Base-by-base conservation (phyloP, 1,140 invertebrate species). In the Heliconius hermathena region DNA sequence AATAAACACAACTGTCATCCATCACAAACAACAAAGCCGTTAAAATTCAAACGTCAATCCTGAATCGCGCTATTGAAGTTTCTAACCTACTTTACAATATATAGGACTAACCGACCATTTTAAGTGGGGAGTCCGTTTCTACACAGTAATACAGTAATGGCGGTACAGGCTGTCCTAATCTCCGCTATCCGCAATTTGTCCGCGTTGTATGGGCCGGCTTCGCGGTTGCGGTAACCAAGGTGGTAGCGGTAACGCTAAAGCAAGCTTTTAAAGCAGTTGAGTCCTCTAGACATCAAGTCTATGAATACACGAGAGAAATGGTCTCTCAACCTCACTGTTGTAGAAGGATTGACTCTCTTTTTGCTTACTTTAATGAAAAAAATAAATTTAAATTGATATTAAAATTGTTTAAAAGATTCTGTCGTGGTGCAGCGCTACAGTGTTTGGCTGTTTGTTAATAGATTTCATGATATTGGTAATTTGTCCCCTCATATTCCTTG, bases 81-180 rank as follows among this genome's bases (percentile, higher is more conserved):
- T 75, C 38, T 20, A 60, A 36, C 5, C 54, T 38, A 33, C 11
- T 22, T 20, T 26, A n/a, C 20, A 16, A 54, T 75, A 75, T 38
- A 66, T 75, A 75, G 20, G 46, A 16, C 16, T 57, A 57, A 66
- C 60, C 74, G 54, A 6, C 11, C 0, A 16, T n/a, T n/a, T 16
- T 18, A 20, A 1, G 8, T 18, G 74, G 86, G 82, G 84, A 81
- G 84, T 86, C 84, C 86, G 82, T 85, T 84, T 89, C 85, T 86
- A 84, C 85, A 78, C 83, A 85, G 86, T 72, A 77, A 71, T 41
- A 41, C 77, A 84, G 85, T 83, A 60, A 22, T 66, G 71, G 77
- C 75, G 79, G 79, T 76, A 72, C 73, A 80, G 54, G 81, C 83
- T 84, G 77, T 76, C 18, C 38, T 73, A 80, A 82, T 52, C 71